Conservation (phyloP, 2,113 vertebrate species). For the Hoplias malabaricus region DNA sequence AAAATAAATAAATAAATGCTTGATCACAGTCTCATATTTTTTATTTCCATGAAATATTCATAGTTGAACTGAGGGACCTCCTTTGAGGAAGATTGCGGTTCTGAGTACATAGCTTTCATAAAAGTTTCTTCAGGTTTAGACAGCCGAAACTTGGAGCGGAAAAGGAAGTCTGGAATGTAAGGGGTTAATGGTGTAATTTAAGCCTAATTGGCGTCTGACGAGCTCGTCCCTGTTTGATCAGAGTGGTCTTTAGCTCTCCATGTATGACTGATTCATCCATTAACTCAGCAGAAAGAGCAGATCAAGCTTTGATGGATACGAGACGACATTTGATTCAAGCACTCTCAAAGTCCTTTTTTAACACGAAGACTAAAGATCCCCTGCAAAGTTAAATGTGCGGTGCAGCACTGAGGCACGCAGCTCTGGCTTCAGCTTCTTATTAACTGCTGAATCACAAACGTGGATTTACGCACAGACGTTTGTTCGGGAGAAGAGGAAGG, state of each 20-base stretch:
- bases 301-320: neutral
- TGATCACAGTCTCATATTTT: too few species aligned
- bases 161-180: neutral
- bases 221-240: conserved; percentile 26
- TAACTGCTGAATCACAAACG: too few species aligned
- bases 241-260: conserved; percentile 17
- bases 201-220: conserved; percentile 1
- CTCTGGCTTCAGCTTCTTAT: neutral
- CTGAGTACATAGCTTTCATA: too few species aligned
- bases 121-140: too few species aligned
- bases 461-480: too few species aligned
- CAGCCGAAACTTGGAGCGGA: too few species aligned
- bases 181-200: neutral
- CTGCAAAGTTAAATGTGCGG: neutral
- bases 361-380: neutral
- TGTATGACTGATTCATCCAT: neutral
- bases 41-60: too few species aligned
- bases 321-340: conserved; percentile 11
- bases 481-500: too few species aligned
- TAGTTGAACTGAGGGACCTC: too few species aligned
- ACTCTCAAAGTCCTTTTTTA: neutral
- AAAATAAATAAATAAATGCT: too few species aligned
- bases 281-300: neutral
- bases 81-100: too few species aligned
- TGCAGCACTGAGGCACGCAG: neutral